A percentile compares a stretch with the other conserved stretches of the same genome.
These are phyloP conservation scores for Tiphia femorata DNA, from an alignment of 2,888 invertebrate genomes.

Conservation along the genomic window DNA sequence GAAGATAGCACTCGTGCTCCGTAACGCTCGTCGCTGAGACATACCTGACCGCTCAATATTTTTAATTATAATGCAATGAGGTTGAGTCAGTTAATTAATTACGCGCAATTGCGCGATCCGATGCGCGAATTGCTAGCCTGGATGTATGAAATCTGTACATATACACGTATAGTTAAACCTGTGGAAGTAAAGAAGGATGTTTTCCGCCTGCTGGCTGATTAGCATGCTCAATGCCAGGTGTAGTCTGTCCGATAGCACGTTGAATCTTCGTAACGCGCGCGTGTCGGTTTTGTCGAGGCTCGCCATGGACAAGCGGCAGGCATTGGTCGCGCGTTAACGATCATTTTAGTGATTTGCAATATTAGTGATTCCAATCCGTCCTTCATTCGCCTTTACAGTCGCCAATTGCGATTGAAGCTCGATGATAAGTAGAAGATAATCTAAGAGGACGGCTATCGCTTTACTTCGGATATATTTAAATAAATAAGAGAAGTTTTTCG, in stretches of 20 bases:
- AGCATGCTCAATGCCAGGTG: constrained; percentile 35
- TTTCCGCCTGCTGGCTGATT: constrained; percentile 26
- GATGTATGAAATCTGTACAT: background rate
- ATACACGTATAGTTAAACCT: too few relatives aligned
- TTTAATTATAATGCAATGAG: background rate
- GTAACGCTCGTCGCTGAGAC: background rate
- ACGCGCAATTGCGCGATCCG: background rate
- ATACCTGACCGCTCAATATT: background rate
- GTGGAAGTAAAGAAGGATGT: background rate
- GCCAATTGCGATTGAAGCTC: background rate
- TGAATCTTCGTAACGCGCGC: constrained; percentile 1
- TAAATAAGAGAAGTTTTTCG: too few relatives aligned
- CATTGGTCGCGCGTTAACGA: too few relatives aligned
- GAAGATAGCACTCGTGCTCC: background rate
- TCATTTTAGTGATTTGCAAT: too few relatives aligned
- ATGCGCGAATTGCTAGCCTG: background rate
- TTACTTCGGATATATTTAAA: background rate
- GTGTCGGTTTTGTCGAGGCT: too few relatives aligned
- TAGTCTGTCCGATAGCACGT: background rate
- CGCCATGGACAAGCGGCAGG: too few relatives aligned
- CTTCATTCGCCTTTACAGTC: background rate
- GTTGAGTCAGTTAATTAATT: background rate
- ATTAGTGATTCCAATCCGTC: too few relatives aligned
- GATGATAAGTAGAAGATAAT: background rate
- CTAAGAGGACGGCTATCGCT: background rate